phyloP scores from a whole-genome alignment of 1,140 invertebrate species.

The Lordiphosa clarofinis region DNA sequence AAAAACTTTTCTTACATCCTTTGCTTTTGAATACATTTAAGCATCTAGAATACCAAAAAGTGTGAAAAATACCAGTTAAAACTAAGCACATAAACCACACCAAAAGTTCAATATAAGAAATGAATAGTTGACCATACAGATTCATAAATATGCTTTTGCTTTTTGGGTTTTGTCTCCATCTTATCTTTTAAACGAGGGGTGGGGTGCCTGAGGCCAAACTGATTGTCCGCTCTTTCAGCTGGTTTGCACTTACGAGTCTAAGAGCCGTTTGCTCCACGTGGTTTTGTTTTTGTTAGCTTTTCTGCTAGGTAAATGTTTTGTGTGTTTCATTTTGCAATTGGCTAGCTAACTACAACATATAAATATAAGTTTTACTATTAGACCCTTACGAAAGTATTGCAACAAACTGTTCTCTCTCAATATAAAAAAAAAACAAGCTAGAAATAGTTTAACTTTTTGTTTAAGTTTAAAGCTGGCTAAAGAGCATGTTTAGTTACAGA shows the following conservation, averaged over 20 bases:
- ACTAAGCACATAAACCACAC: constrained; percentile 49
- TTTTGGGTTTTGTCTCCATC: constrained; percentile 2
- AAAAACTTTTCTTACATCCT: constrained; percentile 37
- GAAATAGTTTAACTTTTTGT: constrained; percentile 60
- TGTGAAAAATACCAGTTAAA: constrained; percentile 31
- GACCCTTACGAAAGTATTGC: constrained; percentile 70
- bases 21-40: constrained; percentile 41
- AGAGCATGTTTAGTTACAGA: constrained; percentile 45
- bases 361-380: constrained; percentile 58
- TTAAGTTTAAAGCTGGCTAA: constrained; percentile 67
- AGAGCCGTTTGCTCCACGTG: constrained; percentile 42
- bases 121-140: constrained; percentile 19
- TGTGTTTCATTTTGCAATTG: constrained; percentile 47
- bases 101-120: constrained; percentile 28
- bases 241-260: constrained; percentile 56
- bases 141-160: constrained; percentile 3
- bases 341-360: constrained; percentile 69
- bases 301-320: constrained; percentile 19
- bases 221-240: constrained; percentile 61
- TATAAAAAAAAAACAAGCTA: constrained; percentile 65
- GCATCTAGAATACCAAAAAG: constrained; percentile 38
- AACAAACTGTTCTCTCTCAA: constrained; percentile 48
- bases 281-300: constrained; percentile 24
- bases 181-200: constrained; percentile 4
- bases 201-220: constrained; percentile 28